These are phyloP conservation scores for Thamnophis elegans DNA, from an alignment of 2,797 vertebrate genomes.

Conservation along the genomic window DNA sequence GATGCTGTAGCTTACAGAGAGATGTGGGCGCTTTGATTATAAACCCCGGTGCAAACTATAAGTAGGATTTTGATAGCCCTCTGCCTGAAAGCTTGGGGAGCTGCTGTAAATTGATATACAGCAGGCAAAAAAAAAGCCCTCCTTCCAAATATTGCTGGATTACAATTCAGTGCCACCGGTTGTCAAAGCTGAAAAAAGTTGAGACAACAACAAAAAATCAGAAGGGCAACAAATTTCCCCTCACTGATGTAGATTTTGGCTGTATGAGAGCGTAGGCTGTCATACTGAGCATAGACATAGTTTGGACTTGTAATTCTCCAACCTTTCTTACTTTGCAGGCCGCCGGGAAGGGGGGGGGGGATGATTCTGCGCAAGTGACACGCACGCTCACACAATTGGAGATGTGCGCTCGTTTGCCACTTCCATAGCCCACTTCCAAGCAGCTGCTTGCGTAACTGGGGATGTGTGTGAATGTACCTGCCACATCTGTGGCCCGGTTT, in stretches of 20 bases:
- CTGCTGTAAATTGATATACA: not conserved
- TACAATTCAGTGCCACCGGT: not conserved
- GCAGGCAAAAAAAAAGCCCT: no score
- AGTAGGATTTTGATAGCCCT: not conserved
- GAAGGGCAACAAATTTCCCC: not conserved
- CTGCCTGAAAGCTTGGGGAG: not conserved
- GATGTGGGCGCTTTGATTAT: not conserved
- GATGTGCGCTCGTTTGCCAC: not conserved
- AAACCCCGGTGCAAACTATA: not conserved
- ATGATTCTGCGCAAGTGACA: not conserved
- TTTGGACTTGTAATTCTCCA: not conserved
- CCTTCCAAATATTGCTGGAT: not conserved
- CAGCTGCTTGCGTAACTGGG: no score
- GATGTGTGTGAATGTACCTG: not conserved
- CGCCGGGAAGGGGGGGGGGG: fast-evolving
- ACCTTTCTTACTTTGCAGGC: not conserved
- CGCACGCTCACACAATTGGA: not conserved
- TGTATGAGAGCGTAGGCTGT: not conserved
- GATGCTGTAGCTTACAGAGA: not conserved
- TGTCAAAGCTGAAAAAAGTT: not conserved
- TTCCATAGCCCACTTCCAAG: no score
- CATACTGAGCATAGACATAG: not conserved
- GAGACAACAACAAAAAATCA: not conserved
- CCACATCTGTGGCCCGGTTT: not conserved
- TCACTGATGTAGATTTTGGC: not conserved